These are phyloP conservation scores for Drymodes brunneopygia DNA, from an alignment of 2,113 vertebrate genomes.

Conservation along the genomic window DNA sequence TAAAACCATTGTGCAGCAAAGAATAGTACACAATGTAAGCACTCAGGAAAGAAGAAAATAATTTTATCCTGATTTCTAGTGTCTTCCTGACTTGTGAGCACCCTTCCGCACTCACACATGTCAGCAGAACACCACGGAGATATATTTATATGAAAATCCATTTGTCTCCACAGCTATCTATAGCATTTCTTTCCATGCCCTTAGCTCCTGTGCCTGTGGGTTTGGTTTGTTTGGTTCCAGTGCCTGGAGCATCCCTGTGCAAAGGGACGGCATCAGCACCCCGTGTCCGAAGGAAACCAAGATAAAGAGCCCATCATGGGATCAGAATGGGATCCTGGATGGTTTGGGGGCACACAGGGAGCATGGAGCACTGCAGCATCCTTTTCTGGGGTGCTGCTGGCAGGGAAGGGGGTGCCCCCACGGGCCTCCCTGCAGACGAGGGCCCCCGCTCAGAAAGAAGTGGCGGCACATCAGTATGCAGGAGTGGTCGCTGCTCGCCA, in stretches of 20 bases:
- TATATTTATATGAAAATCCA: slow-evolving; percentile 57
- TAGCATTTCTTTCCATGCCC: neutral
- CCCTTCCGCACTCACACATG: slow-evolving; percentile 38
- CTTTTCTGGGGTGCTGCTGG: neutral
- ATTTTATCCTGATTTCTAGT: slow-evolving; percentile 61
- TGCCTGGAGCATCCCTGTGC: neutral
- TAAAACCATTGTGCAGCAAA: slow-evolving; percentile 56
- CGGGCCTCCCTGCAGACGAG: slow-evolving; percentile 2
- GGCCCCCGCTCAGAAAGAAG: slow-evolving; percentile 55
- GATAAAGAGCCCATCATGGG: neutral
- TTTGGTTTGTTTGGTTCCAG: neutral
- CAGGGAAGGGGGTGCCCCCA: neutral
- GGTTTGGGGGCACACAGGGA: neutral
- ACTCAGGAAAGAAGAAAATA: slow-evolving; percentile 62
- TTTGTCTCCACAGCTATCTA: slow-evolving; percentile 39
- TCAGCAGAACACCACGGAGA: slow-evolving; percentile 34
- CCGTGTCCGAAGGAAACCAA: neutral
- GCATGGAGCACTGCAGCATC: neutral
- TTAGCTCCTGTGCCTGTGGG: neutral
- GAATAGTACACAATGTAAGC: slow-evolving; percentile 63
- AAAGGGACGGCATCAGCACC: neutral
- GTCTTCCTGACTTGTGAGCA: slow-evolving; percentile 48
- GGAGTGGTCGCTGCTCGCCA: slow-evolving; percentile 40
- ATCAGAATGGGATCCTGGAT: neutral
- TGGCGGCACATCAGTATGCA: slow-evolving; percentile 63